Evolutionary conservation across 2,888 invertebrate species (phyloP).

Genomic region (Ecliptopera silaceata): DNA sequence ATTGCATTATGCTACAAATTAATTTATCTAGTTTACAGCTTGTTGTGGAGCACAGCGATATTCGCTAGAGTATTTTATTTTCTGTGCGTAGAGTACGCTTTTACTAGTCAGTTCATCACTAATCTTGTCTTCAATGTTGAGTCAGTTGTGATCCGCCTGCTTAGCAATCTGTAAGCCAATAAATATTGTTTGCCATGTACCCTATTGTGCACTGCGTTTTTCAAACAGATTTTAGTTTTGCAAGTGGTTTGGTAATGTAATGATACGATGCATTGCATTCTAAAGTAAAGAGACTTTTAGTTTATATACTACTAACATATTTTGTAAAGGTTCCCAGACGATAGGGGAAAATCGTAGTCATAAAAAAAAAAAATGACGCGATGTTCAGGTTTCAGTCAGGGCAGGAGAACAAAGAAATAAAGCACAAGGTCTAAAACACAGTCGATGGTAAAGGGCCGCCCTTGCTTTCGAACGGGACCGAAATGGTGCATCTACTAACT

Average conservation of each 20-base stretch:
- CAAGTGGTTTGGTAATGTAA: too few species aligned
- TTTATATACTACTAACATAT: too few species aligned
- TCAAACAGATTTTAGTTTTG: neutral
- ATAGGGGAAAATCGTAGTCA: too few species aligned
- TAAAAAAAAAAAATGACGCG: neutral
- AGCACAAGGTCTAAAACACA: conserved; percentile 43
- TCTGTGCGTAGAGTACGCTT: neutral
- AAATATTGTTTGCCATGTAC: conserved; percentile 37
- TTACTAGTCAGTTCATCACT: conserved; percentile 9
- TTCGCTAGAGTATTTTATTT: neutral
- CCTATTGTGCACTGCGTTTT: conserved; percentile 8
- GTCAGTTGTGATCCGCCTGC: conserved; percentile 38
- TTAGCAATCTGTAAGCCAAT: conserved; percentile 40
- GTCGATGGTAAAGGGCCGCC: conserved; percentile 61
- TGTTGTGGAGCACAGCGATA: neutral
- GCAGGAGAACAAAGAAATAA: conserved; percentile 45
- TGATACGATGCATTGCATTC: too few species aligned
- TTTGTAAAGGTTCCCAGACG: too few species aligned
- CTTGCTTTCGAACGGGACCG: conserved; percentile 68
- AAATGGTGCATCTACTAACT: conserved; percentile 79
- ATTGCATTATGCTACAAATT: neutral
- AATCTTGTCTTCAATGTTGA: conserved; percentile 42
- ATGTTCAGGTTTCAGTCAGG: neutral
- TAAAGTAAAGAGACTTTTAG: too few species aligned
- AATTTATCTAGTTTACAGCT: neutral